Base-by-base conservation (phyloP, 2,113 vertebrate genomes). In the Crypturellus undulatus region DNA sequence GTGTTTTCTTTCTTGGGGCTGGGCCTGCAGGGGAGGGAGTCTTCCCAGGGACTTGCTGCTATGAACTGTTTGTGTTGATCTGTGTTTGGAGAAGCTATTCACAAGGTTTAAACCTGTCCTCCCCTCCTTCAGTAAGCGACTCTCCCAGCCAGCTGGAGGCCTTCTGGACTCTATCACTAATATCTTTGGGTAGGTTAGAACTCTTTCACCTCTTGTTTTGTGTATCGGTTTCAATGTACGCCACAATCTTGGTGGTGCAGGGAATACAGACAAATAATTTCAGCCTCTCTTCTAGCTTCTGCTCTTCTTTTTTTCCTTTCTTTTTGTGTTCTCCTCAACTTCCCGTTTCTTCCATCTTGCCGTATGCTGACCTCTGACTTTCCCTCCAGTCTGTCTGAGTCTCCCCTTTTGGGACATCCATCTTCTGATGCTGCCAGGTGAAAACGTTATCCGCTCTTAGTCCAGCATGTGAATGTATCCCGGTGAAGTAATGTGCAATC, bases 141-240 rank as follows among this genome's bases (percentile, higher is more conserved):
- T 97, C 86, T 98, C 98, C 68, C 99, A 99, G 97, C 97, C 98
- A 91, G 98, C 98, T 92, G 98, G 98, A 93, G 98, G 99, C 88
- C 98, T 99, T 95, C 98, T 99, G 91, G 99, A 99, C 96, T 99
- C 99, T 98, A 99, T 99, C 98, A 98, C 98, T 98, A 99, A 98
- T 98, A 99, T 99, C 84, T 99, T 99, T 98, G 99, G 99, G 99
- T 99, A 98, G 89, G 99, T 98, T 96, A 97, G 97, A 97, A 96
- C 85, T 86, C 94, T 91, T 97, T 97, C 94, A 72, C 93, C 95
- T 97, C 97, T 93, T 94, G 47, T 97, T 87, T 92, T 90, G 25
- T 91, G 36, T 95, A 88, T 93, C 67, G 88, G 56, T 97, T 92
- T 97, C 89, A 94, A 93, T 69, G 63, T 96, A 93, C 84, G 90